Base-by-base conservation (phyloP, 2,797 vertebrate species). In the Lophotriccus pileatus region DNA sequence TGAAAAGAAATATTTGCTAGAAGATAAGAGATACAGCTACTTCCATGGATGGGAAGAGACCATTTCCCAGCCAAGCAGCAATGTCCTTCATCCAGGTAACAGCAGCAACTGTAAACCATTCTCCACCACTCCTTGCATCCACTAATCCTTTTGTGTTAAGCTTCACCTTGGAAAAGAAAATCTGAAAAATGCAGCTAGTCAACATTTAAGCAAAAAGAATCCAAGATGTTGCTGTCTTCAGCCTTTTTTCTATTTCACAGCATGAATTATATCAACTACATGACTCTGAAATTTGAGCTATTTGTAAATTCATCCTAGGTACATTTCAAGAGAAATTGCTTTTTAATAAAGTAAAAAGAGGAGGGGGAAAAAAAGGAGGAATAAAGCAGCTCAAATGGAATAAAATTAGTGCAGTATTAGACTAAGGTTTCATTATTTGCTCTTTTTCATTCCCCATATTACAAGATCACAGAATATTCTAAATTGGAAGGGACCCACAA, bases 311-410 rank as follows among this genome's bases (percentile, higher is more conserved):
- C 37, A 79, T 41, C 14, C 32, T 34, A 86, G 28, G 13, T 47
- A 52, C 9, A 20, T 50, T 82, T 76, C 53, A 73, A 44, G 41
- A 77, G 16, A 80, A 95, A 77, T 3, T 69, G 59, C 36, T 56
- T 67, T 67, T 49, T 81, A 89, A 69, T 60, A 43, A 60, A 58
- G 43, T 8, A 74, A 78, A 68, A 59, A 60, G 11, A 30, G 24
- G 14, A 36, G 20, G 8, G 1, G 1, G 0, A 2, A 39, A 58
- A 58, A 62, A 62, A 64, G 5, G 14, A 68, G 7, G 23, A 50
- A 50, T 4, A 90, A 46, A 75, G 34, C 64, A 81, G n/a, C 19
- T 67, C 36, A 81, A 84, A 28, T 18, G 3, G 37, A 89, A 76
- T 73, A 32, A 92, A 72, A 66, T 58, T 30, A 58, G 16, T 30